Evolutionary conservation across 1,140 invertebrate genomes (phyloP), one percentile per base, ranked within the genome.

Genomic region (Papilio helenus): DNA sequence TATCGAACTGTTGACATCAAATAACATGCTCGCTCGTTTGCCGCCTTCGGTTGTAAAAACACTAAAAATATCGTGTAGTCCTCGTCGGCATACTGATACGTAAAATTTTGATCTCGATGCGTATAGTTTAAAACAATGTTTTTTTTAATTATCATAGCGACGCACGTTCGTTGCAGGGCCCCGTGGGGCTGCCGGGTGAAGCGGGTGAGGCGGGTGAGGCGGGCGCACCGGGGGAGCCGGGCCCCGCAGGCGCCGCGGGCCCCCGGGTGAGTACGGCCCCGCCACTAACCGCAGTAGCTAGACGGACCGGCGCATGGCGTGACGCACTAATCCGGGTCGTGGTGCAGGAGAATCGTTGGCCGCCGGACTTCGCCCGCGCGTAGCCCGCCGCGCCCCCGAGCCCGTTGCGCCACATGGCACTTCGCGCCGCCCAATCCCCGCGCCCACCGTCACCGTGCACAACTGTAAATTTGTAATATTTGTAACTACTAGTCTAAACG

Each of bases 191-290:
- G 85, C 96, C 34, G 34, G 34, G 34, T 0, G 34, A 39, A 7
- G 34, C 34, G 34, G 34, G 34, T 29, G 29, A 29, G 29, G 0
- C 97, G 92, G 98, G 98, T 81, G 98, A 98, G 94, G 95, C 94
- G 87, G 98, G 97, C 86, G 97, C 98, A 94, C 96, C 95, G 85
- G 98, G 96, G 85, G 96, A 96, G 87, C 95, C 95, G 88, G 97
- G 96, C 87, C 97, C 96, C 91, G 95, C 95, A 86, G 97, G 97
- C 95, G 97, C 95, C 88, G 97, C 96, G 97, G 71, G 71, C 96
- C 88, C 97, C 96, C 83, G 95, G 96, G 89, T 97, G 96, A 91
- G 91, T 86, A 7, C 12, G 68, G 46, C 46, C 18, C n/a, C 12
- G 55, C 14, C 20, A 55, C 74, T 76, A 55, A 29, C 74, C 26